Conservation (phyloP, 2,888 invertebrate genomes). For the Drosophila bunnanda region DNA sequence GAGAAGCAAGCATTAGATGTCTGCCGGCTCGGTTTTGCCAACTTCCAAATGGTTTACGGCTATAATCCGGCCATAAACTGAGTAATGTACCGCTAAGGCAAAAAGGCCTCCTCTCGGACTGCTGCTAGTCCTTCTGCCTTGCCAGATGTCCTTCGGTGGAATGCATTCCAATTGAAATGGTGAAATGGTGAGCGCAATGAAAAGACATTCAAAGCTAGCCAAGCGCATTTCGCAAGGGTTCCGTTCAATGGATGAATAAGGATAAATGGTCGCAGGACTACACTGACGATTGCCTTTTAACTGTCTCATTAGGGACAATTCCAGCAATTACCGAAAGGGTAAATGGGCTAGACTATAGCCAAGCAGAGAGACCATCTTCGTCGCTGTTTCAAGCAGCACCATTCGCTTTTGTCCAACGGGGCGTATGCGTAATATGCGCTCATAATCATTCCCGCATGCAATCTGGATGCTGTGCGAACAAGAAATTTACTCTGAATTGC, state of each 20-base stretch:
- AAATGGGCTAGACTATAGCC: slow-evolving; percentile 6
- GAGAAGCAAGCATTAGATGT: slow-evolving; percentile 25
- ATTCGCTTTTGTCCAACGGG: slow-evolving; percentile 23
- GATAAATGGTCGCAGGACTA: slow-evolving; percentile 17
- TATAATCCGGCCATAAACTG: slow-evolving; percentile 49
- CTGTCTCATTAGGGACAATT: slow-evolving; percentile 63
- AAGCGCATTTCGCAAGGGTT: slow-evolving; percentile 53
- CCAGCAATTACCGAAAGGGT: slow-evolving; percentile 32
- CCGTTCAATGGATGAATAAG: slow-evolving; percentile 16
- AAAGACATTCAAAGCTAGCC: slow-evolving; percentile 59
- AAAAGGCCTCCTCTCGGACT: slow-evolving; percentile 21
- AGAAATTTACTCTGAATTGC: slow-evolving; percentile 28
- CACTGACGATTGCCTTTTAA: slow-evolving; percentile 48
- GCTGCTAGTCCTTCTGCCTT: slow-evolving; percentile 5
- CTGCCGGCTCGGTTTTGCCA: slow-evolving; percentile 6
- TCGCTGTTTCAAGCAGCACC: slow-evolving; percentile 2
- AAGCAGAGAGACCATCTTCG: slow-evolving; percentile 16
- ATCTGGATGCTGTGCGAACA: slow-evolving; percentile 8
- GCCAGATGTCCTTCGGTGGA: slow-evolving; percentile 56
- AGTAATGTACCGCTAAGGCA: slow-evolving; percentile 38
- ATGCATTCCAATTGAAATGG: slow-evolving; percentile 53
- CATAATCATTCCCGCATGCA: slow-evolving; percentile 35
- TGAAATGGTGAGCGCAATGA: slow-evolving; percentile 36
- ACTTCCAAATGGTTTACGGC: slow-evolving; percentile 47
- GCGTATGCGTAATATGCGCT: slow-evolving; percentile 65